Evolutionary conservation across 2,888 invertebrate genomes (phyloP), one percentile per base, ranked within the genome.

Genomic region (Dasysyrphus tricinctus): DNA sequence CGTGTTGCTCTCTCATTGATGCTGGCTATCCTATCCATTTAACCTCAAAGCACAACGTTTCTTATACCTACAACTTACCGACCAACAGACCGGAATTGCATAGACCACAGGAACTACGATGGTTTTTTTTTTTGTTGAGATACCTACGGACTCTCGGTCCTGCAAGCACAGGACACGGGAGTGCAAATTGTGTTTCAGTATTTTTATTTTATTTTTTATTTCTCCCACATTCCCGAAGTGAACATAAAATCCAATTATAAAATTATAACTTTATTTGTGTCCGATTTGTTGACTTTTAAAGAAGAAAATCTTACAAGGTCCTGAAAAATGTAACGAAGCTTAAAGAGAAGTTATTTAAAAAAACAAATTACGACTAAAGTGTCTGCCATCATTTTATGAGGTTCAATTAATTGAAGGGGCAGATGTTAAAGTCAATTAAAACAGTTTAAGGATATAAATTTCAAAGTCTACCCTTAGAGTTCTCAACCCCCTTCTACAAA

Each of bases 161-260:
- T 29, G 51, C 39, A 54, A 37, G 12, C 69, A 29, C 32, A 1
- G 11, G 51, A 51, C 69, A 29, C 32, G 1, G 11, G 51, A 51
- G 24, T 24, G 9, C 6, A 37, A 69, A 69, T 14, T 69, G 24
- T 39, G 44, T 34, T 39, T 39, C 24, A 7, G 8, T 51, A 24
- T 34, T 7, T 54, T 65, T 56, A n/a, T 65, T 56, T 57, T 3
- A 14, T 24, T 49, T 29, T 19, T 51, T 0, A 6, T 51, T 8
- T 14, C 37, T 11, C 6, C 39, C 1, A 11, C 54, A 65, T 63
- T 57, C 44, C 39, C 14, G 39, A 57, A 49, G 69, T 59, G 59
- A 69, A 77, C 77, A 69, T 39, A 39, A 77, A 77, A 77, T 69
- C 49, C 69, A 77, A 77, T 77, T 69, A 76, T 37, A 76, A 76